Evolutionary conservation across 2,113 vertebrate genomes (phyloP).

Genomic region (Rhinichthys klamathensis): DNA sequence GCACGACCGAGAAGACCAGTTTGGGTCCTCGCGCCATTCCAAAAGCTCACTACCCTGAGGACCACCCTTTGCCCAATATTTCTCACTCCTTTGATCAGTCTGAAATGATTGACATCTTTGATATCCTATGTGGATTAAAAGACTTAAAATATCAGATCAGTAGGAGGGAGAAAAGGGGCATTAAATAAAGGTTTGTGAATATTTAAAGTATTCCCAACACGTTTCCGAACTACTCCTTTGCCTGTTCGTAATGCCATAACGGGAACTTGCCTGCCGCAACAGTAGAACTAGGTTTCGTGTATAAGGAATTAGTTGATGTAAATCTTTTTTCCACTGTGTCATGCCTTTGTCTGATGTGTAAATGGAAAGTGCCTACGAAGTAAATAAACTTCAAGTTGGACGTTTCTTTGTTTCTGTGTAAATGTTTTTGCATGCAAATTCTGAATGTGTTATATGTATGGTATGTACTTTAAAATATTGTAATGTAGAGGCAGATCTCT

Average conservation of each 20-base stretch:
- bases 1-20: constrained; percentile 60
- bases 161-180: constrained; percentile 4
- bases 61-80: not conserved
- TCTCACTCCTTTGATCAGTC: constrained; percentile 39
- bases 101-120: not conserved
- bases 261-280: not conserved
- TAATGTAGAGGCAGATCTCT: not conserved
- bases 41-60: constrained; percentile 71
- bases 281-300: constrained; percentile 30
- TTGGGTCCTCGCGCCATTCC: constrained; percentile 59
- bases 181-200: constrained; percentile 24
- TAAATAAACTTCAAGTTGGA: constrained; percentile 35
- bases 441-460: not conserved
- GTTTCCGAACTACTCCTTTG: constrained; percentile 28
- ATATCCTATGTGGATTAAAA: not conserved
- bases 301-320: constrained; percentile 50
- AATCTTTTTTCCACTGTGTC: constrained; percentile 50
- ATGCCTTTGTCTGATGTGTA: constrained; percentile 56
- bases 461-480: not conserved
- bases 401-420: not conserved
- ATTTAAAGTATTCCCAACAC: constrained; percentile 17
- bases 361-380: constrained; percentile 69
- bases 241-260: constrained; percentile 32
- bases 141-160: not conserved
- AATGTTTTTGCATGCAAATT: not conserved